phyloP scores from a whole-genome alignment of 2,113 vertebrate genomes.

The Nannospalax galili region DNA sequence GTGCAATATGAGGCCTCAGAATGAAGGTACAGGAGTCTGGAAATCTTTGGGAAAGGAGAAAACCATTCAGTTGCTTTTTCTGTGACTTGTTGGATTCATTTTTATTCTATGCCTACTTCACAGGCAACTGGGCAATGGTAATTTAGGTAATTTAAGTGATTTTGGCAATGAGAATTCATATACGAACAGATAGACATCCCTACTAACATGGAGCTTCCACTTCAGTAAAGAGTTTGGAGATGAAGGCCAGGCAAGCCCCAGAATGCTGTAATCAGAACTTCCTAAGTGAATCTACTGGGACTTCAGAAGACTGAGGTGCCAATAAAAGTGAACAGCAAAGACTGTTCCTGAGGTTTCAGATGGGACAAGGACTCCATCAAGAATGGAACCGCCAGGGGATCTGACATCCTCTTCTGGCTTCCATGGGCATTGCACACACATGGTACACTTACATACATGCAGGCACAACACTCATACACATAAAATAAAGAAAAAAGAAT shows the following conservation, averaged over 20 bases:
- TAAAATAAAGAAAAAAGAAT: too few relatives aligned
- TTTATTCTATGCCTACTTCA: not conserved
- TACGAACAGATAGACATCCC: conserved; percentile 7
- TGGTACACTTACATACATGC: too few relatives aligned
- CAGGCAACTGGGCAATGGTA: not conserved
- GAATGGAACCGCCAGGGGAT: not conserved
- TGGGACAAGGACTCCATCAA: too few relatives aligned
- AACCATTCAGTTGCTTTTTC: not conserved
- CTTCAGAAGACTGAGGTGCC: not conserved
- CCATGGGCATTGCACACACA: too few relatives aligned
- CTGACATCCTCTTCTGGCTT: too few relatives aligned
- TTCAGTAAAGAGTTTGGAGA: not conserved
- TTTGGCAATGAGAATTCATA: not conserved
- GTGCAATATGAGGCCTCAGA: not conserved
- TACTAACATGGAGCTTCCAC: not conserved
- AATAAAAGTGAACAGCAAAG: too few relatives aligned
- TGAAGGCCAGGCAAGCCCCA: not conserved
- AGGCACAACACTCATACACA: too few relatives aligned
- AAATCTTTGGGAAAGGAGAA: not conserved
- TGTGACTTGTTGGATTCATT: not conserved
- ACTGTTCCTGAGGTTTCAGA: not conserved
- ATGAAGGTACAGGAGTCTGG: not conserved
- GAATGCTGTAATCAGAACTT: not conserved
- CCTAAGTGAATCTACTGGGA: not conserved
- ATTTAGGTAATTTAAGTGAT: not conserved